Base-by-base conservation (phyloP, 2,113 vertebrate genomes). In the Protomyctophum bolini region DNA sequence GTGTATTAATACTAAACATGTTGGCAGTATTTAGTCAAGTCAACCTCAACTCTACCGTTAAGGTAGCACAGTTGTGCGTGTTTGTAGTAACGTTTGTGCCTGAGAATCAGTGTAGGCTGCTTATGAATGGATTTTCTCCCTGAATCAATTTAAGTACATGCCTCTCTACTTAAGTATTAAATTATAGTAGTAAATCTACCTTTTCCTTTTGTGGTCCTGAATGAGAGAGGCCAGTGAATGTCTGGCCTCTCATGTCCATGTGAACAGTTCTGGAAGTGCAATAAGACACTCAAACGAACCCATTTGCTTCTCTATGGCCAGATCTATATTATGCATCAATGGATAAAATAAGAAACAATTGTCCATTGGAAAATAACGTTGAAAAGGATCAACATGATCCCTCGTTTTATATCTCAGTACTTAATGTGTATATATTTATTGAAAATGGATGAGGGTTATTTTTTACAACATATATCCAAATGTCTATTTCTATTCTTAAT, bases 351-450 rank as follows among this genome's bases (percentile, higher is more conserved):
- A 45, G 4, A 10, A 0, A 0, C 0, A 15, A 48, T 63, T 66
- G 86, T 58, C 14, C 50, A 63, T 66, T 72, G 66, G 66, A 55
- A 75, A 81, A 72, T 77, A 14, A 54, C 61, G 59, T 63, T 12
- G 29, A 15, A 70, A 68, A 4, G 11, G 73, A 72, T 85, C 51
- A 55, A 2, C 64, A 41, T 56, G 58, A 79, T 76, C 71, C 58
- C 8, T 79, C 10, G 64, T 83, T 90, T 92, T 91, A 60, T 92
- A 92, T 86, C 71, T 84, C 81, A 91, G 85, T 91, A 92, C 89
- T 92, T 89, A 81, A 75, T 91, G 86, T 92, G 89, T 93, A 90
- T 89, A 91, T 94, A 93, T 93, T 92, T 94, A 93, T 92, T 91
- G 73, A 87, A 63, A 81, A 80, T 65, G 89, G 91, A 91, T 86